These are phyloP conservation scores for Teleogryllus occipitalis DNA, from an alignment of 1,140 invertebrate species.

Conservation along the genomic window DNA sequence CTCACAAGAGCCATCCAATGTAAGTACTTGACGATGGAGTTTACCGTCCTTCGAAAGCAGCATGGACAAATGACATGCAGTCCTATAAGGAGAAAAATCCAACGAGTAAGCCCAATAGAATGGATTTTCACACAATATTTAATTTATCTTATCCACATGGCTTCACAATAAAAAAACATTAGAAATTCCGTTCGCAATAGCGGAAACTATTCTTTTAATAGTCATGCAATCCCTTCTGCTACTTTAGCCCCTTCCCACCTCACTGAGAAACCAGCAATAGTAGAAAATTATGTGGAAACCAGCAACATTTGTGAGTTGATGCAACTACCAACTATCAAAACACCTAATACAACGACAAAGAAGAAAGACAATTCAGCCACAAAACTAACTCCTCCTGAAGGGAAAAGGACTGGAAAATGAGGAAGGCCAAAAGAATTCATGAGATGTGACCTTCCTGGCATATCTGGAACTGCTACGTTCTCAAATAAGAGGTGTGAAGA, in stretches of 20 bases:
- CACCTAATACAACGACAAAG: too few relatives aligned
- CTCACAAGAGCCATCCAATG: slow-evolving; percentile 33
- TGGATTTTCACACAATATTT: slow-evolving; percentile 13
- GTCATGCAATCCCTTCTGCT: slow-evolving; percentile 9
- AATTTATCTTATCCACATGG: slow-evolving; percentile 8
- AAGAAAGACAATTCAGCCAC: too few relatives aligned
- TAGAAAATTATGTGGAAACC: too few relatives aligned
- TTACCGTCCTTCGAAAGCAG: slow-evolving; percentile 36
- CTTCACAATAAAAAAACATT: background rate
- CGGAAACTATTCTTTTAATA: slow-evolving; percentile 14
- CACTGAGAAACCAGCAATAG: slow-evolving; percentile 9
- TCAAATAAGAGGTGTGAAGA: too few relatives aligned
- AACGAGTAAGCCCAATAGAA: slow-evolving; percentile 9
- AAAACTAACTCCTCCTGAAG: too few relatives aligned
- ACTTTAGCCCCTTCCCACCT: slow-evolving; percentile 2
- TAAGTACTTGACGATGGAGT: slow-evolving; percentile 34
- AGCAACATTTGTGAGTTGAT: too few relatives aligned
- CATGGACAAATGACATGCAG: background rate
- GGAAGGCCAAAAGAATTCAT: too few relatives aligned
- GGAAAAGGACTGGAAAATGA: too few relatives aligned
- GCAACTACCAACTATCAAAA: too few relatives aligned
- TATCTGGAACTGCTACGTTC: too few relatives aligned
- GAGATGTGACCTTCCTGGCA: too few relatives aligned
- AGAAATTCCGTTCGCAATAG: background rate
- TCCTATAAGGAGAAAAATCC: slow-evolving; percentile 6